Conservation (phyloP, 2,113 vertebrate species). For the Zosterops borbonicus region DNA sequence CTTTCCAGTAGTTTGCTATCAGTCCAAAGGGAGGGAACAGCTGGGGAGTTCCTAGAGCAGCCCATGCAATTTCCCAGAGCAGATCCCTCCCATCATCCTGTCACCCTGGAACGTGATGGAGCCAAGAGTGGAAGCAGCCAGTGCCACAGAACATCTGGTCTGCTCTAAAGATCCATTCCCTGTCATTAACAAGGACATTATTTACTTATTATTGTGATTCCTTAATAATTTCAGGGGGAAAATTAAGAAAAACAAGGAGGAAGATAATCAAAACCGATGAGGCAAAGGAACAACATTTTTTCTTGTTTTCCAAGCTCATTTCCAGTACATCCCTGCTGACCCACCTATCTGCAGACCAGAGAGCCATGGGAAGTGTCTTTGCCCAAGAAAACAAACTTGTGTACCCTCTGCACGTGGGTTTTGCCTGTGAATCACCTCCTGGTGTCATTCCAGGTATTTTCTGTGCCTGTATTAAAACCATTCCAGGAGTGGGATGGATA, state of each 20-base stretch:
- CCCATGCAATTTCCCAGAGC: not conserved
- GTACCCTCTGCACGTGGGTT: not conserved
- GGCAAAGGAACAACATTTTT: not conserved
- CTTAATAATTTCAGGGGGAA: not conserved
- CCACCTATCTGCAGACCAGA: not conserved
- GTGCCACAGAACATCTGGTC: not conserved
- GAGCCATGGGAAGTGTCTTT: not conserved
- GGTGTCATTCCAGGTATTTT: slow-evolving; percentile 9
- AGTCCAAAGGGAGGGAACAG: not conserved
- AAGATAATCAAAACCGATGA: not conserved
- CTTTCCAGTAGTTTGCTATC: not conserved
- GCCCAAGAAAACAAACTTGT: not conserved
- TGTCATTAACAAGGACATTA: not conserved
- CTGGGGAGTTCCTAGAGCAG: not conserved
- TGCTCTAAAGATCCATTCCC: not conserved
- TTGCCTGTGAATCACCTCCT: slow-evolving; percentile 10
- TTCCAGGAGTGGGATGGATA: not conserved
- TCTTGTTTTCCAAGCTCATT: not conserved
- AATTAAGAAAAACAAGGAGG: not conserved
- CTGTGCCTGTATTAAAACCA: not conserved
- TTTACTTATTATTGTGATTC: not conserved
- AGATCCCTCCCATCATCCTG: not conserved
- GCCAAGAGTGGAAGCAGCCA: not conserved
- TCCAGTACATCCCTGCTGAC: not conserved
- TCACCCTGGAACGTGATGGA: not conserved